A percentile compares a stretch with the other conserved stretches of the same genome.
These are phyloP conservation scores for Monochamus saltuarius DNA, from an alignment of 1,140 invertebrate species.

Conservation along the genomic window DNA sequence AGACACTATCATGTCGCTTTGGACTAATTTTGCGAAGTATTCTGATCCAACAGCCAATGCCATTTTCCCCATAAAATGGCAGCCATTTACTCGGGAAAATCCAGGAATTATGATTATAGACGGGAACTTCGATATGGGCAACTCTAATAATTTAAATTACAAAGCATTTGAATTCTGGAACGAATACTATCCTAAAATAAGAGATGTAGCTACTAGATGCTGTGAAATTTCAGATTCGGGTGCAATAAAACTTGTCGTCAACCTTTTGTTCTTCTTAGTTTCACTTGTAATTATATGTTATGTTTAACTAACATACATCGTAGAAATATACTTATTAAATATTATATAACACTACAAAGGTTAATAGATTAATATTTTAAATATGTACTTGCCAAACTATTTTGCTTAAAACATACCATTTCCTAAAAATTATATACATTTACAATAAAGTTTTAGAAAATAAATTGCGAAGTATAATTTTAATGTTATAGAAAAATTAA, in stretches of 20 bases:
- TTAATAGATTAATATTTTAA: no score
- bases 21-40: constrained; percentile 71
- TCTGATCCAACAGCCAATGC: constrained; percentile 68
- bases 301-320: no score
- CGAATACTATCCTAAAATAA: constrained; percentile 73
- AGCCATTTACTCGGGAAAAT: constrained; percentile 59
- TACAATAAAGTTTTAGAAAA: no score
- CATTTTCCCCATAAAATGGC: constrained; percentile 68
- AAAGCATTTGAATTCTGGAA: constrained; percentile 79
- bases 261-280: no score
- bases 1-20: constrained; percentile 74
- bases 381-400: no score
- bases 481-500: no score
- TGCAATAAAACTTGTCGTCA: neutral
- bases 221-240: constrained; percentile 59
- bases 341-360: no score
- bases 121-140: constrained; percentile 71
- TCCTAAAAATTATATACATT: no score
- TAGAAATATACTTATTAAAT: no score
- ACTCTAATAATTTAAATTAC: constrained; percentile 65
- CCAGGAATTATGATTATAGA: constrained; percentile 72
- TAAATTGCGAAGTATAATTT: no score
- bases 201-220: constrained; percentile 67
- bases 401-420: no score
- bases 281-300: no score